A percentile compares a stretch with the other conserved stretches of the same genome.
Evolutionary conservation across 1,140 invertebrate species (phyloP).

Genomic region (Leptestheria dahalacensis): DNA sequence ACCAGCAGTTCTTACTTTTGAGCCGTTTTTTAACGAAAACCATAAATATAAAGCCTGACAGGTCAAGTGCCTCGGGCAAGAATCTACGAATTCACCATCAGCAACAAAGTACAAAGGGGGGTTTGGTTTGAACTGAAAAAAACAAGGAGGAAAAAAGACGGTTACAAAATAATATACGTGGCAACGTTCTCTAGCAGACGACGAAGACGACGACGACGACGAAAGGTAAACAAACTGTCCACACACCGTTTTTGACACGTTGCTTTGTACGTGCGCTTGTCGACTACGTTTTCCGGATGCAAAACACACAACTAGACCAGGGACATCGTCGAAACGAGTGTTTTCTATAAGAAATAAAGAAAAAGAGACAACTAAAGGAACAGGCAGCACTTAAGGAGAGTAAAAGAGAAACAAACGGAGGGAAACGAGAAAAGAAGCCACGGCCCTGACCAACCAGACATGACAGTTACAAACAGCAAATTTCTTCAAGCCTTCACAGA

Average conservation of each 20-base stretch:
- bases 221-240: too few relatives aligned
- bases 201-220: too few relatives aligned
- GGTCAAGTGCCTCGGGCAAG: too few relatives aligned
- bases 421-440: too few relatives aligned
- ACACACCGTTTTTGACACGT: not conserved
- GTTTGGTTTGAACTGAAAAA: not conserved
- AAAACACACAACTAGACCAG: not conserved
- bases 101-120: too few relatives aligned
- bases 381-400: not conserved
- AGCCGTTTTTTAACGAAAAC: too few relatives aligned
- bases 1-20: too few relatives aligned
- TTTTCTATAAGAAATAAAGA: not conserved
- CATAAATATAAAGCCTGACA: too few relatives aligned
- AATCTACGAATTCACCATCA: too few relatives aligned
- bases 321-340: not conserved
- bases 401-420: not conserved
- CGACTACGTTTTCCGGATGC: not conserved
- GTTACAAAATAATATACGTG: not conserved
- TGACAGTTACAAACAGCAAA: not conserved
- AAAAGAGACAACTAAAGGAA: not conserved
- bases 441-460: too few relatives aligned
- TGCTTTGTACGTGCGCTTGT: not conserved
- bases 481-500: not conserved
- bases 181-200: not conserved
- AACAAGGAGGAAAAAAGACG: not conserved